These are phyloP conservation scores for Odontesthes bonariensis DNA, from an alignment of 2,113 vertebrate species.

Conservation along the genomic window DNA sequence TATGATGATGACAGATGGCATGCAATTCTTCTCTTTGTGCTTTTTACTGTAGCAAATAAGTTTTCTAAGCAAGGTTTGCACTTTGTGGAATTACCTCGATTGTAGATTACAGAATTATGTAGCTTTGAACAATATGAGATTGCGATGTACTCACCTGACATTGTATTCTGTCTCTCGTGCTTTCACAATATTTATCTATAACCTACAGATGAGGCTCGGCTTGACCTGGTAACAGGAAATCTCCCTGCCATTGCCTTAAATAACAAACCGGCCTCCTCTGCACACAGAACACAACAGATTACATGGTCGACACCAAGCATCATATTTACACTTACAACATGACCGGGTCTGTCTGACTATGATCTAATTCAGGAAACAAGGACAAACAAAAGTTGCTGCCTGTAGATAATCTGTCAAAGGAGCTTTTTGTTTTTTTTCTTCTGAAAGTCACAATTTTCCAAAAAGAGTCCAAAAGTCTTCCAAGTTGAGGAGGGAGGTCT, in stretches of 20 bases:
- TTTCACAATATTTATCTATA: conserved; percentile 54
- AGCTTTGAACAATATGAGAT: background rate
- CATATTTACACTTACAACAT: conserved; percentile 31
- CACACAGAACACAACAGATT: conserved; percentile 20
- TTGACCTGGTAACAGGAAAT: conserved; percentile 51
- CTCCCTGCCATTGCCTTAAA: conserved; percentile 40
- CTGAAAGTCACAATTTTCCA: background rate
- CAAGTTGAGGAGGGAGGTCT: background rate
- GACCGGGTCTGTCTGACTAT: conserved; percentile 4
- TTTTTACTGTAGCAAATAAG: background rate
- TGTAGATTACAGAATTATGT: background rate
- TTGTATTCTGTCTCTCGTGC: conserved; percentile 11
- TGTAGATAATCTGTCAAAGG: conserved; percentile 8
- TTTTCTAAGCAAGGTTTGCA: background rate
- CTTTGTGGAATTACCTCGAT: background rate
- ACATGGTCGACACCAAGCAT: background rate
- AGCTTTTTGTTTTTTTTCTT: background rate
- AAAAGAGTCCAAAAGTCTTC: background rate
- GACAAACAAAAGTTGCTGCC: conserved; percentile 31
- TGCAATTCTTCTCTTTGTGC: background rate
- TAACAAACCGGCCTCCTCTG: conserved; percentile 34
- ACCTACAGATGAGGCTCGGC: conserved; percentile 51
- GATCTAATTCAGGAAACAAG: conserved; percentile 50
- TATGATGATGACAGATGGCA: background rate
- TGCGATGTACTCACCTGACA: background rate